Evolutionary conservation across 2,113 vertebrate genomes (phyloP).

Genomic region (Menura novaehollandiae): DNA sequence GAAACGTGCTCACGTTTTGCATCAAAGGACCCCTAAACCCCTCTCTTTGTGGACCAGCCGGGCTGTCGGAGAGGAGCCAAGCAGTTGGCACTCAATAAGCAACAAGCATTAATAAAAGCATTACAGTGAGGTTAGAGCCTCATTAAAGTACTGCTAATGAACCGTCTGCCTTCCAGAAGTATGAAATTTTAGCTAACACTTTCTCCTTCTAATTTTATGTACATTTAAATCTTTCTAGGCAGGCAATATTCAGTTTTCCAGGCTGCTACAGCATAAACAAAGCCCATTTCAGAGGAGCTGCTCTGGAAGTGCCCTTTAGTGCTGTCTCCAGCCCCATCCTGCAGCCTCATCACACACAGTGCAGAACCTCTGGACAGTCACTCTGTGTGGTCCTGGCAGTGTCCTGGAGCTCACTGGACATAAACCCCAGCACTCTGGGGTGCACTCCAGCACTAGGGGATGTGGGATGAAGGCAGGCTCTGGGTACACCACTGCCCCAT

Average conservation of each 20-base stretch:
- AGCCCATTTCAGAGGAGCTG: background rate
- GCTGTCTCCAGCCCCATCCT: background rate
- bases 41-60: constrained; percentile 24
- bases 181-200: constrained; percentile 35
- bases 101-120: constrained; percentile 44
- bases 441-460: background rate
- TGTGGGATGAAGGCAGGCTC: background rate
- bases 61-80: constrained; percentile 53
- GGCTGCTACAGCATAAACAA: background rate
- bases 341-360: rapidly evolving
- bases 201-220: constrained; percentile 52
- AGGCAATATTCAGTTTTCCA: background rate
- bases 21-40: constrained; percentile 31
- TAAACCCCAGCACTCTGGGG: rapidly evolving
- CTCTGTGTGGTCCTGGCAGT: rapidly evolving
- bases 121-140: constrained; percentile 49
- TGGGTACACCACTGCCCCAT: rapidly evolving
- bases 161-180: constrained; percentile 41
- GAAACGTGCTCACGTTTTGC: background rate
- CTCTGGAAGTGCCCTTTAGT: background rate
- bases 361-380: background rate
- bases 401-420: background rate
- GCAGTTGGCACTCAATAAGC: constrained; percentile 39
- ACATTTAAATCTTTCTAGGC: constrained; percentile 8
- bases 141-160: constrained; percentile 61